Evolutionary conservation across 1,140 invertebrate species (phyloP), one percentile per base, ranked within the genome.

Genomic region (Camponotus floridanus): DNA sequence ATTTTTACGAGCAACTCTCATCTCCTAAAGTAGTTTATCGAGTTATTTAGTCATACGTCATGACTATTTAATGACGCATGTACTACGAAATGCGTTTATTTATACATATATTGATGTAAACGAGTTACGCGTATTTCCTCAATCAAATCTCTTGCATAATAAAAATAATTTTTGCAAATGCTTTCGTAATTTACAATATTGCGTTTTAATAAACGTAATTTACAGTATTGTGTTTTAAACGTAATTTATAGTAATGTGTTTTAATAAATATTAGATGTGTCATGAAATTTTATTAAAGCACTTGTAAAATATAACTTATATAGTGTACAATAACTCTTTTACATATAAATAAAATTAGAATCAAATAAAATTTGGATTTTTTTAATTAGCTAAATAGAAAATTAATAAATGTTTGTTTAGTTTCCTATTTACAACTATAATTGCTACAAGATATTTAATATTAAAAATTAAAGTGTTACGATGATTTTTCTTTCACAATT

Each of bases 11-110:
- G 21, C 48, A 67, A 65, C 21, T 33, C n/a, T n/a, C n/a, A 3
- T 31, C 0, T 36, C 1, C 2, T 36, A 3, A 80, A 26, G 4
- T 59, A 71, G 15, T 18, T 57, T 4, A 21, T 55, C 18, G 0
- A 71, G 71, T 80, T 57, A 70, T 42, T 9, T 26, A 26, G 18
- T 33, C 6, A 7, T n/a, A 18, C 18, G 51, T 71, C 67, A 73
- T 31, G 21, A 71, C 33, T 59, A 39, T 2, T 45, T 36, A 33
- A 73, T 81, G 18, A 1, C 33, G 26, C 21, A 13, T 59, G 7
- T 73, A 13, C 1, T 8, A n/a, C 21, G 33, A 70, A 59, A 71
- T 1, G 7, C 18, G 13, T 15, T 11, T 4, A 71, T 81, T 81
- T 81, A 9, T 42, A 13, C 33, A 26, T 15, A 13, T 45, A 26